A percentile compares a stretch with the other conserved stretches of the same genome.
Conservation (phyloP, 2,888 invertebrate genomes). For the Diabrotica balteata region DNA sequence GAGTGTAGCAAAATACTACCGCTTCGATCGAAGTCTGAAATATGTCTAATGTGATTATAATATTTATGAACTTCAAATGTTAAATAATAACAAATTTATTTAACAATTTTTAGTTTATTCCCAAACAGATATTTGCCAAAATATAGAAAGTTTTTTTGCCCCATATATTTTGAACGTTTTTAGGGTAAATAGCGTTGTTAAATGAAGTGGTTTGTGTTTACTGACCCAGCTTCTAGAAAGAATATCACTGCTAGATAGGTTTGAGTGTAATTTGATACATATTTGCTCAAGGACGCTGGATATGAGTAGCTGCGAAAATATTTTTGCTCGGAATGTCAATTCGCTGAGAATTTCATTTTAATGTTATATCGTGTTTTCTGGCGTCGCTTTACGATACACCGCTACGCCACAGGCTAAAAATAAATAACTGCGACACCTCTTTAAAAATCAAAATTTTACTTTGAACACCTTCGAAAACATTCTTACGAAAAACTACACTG, state of each 20-base stretch:
- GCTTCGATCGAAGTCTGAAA: too few relatives aligned
- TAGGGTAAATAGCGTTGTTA: slow-evolving; percentile 11
- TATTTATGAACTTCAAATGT: too few relatives aligned
- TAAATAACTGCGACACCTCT: background rate
- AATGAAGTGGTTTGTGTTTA: slow-evolving; percentile 19
- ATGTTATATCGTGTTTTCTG: slow-evolving; percentile 10
- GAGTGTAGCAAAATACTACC: too few relatives aligned
- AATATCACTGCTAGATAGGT: slow-evolving; percentile 8
- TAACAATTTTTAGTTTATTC: too few relatives aligned
- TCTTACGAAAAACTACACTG: too few relatives aligned
- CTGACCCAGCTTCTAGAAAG: slow-evolving; percentile 6
- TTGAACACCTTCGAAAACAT: too few relatives aligned
- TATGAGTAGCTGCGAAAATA: slow-evolving; percentile 17
- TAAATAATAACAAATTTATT: too few relatives aligned
- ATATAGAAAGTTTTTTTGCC: too few relatives aligned
- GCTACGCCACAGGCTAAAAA: background rate
- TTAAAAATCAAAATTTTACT: too few relatives aligned
- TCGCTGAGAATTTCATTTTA: slow-evolving; percentile 18
- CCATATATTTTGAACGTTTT: background rate
- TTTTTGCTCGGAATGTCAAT: slow-evolving; percentile 15
- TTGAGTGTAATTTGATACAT: slow-evolving; percentile 19
- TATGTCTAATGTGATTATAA: too few relatives aligned
- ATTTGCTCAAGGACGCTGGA: slow-evolving; percentile 18
- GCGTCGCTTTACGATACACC: slow-evolving; percentile 12
- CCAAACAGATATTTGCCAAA: too few relatives aligned